These are phyloP conservation scores for Fragum fragum DNA, from an alignment of 2,888 invertebrate species.

Conservation along the genomic window DNA sequence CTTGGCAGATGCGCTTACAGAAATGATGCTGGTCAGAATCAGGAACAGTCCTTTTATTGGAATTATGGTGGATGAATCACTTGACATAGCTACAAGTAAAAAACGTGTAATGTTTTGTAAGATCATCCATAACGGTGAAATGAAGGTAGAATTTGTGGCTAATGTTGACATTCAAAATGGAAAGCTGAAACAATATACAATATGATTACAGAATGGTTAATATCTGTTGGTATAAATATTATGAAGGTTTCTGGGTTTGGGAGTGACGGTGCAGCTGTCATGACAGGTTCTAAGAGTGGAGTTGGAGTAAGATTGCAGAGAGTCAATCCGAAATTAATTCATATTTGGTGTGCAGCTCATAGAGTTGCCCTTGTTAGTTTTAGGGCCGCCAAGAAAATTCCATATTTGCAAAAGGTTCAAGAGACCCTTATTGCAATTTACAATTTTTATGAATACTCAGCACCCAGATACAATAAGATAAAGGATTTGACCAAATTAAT, in stretches of 20 bases:
- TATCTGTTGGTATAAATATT: slow-evolving; percentile 29
- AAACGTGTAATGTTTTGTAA: slow-evolving; percentile 43
- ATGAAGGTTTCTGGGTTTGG: slow-evolving; percentile 40
- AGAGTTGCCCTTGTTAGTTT: slow-evolving; percentile 32
- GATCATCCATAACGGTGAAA: slow-evolving; percentile 23
- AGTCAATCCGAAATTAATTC: slow-evolving; percentile 42
- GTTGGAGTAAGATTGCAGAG: slow-evolving; percentile 39
- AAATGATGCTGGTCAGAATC: slow-evolving; percentile 35
- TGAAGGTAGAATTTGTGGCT: slow-evolving; percentile 38
- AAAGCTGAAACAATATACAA: slow-evolving; percentile 45
- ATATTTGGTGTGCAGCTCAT: slow-evolving; percentile 50
- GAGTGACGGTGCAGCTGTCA: slow-evolving; percentile 49
- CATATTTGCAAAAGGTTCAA: slow-evolving; percentile 34
- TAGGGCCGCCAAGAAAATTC: slow-evolving; percentile 40
- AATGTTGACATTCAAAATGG: slow-evolving; percentile 44
- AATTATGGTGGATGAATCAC: slow-evolving; percentile 47
- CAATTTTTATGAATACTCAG: slow-evolving; percentile 54
- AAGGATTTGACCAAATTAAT: slow-evolving; percentile 40
- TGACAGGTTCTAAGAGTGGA: slow-evolving; percentile 34
- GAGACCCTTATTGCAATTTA: slow-evolving; percentile 31
- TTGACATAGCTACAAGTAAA: slow-evolving; percentile 44
- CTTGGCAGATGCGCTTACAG: slow-evolving; percentile 25
- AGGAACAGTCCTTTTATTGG: slow-evolving; percentile 46
- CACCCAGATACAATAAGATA: slow-evolving; percentile 46
- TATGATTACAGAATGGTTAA: slow-evolving; percentile 33